These are phyloP conservation scores for Austrofundulus limnaeus DNA, from an alignment of 2,113 vertebrate genomes.

Conservation along the genomic window DNA sequence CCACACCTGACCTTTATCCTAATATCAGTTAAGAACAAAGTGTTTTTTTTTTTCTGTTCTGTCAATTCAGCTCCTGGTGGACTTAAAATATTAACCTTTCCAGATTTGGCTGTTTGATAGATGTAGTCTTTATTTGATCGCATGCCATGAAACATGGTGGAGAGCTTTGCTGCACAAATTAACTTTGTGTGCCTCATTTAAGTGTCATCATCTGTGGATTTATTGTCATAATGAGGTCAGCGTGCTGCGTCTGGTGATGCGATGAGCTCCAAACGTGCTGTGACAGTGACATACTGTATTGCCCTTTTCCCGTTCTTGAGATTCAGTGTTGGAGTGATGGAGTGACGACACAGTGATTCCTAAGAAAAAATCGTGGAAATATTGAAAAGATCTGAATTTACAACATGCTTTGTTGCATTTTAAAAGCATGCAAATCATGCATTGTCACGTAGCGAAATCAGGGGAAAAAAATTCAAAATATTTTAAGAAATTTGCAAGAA, in stretches of 20 bases:
- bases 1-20: conserved; percentile 25
- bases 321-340: conserved; percentile 28
- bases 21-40: conserved; percentile 9
- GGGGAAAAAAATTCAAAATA: no score
- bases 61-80: conserved; percentile 7
- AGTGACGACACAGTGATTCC: neutral
- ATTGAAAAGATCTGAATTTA: neutral
- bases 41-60: conserved; percentile 2
- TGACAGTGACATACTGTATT: conserved; percentile 22
- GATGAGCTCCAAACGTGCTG: conserved; percentile 16
- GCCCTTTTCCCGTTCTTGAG: conserved; percentile 11
- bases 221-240: conserved; percentile 61
- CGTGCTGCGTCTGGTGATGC: conserved; percentile 12
- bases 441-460: no score
- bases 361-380: conserved; percentile 1
- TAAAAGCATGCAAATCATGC: no score
- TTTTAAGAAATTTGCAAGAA: neutral
- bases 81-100: conserved; percentile 50
- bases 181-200: conserved; percentile 44
- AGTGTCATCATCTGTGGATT: conserved; percentile 38
- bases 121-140: conserved; percentile 39
- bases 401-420: no score
- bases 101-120: conserved; percentile 30
- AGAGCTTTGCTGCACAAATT: conserved; percentile 40
- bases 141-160: conserved; percentile 22